Conservation (phyloP, 2,113 vertebrate genomes). For the Corynorhinus townsendii region DNA sequence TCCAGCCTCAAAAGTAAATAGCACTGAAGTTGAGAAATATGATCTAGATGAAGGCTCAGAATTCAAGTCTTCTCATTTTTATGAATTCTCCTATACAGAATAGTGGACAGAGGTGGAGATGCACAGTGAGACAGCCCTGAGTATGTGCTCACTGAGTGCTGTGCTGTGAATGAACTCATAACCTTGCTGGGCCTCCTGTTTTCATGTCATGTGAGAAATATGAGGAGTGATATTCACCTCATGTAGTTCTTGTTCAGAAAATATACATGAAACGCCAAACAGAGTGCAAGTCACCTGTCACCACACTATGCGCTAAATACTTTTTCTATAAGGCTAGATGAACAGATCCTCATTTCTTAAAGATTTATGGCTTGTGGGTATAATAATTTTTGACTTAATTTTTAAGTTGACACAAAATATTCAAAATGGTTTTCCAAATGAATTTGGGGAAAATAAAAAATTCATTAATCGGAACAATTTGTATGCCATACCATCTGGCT, state of each 20-base stretch:
- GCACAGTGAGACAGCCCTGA: background rate
- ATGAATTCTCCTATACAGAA: background rate
- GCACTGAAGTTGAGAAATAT: background rate
- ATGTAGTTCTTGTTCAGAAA: background rate
- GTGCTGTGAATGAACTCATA: background rate
- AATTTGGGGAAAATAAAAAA: background rate
- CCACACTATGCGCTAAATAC: background rate
- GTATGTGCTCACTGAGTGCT: fast-evolving
- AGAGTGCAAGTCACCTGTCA: background rate
- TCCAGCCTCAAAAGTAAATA: background rate
- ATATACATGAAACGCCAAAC: background rate
- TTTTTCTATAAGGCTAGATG: background rate
- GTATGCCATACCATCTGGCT: background rate
- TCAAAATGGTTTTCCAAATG: background rate
- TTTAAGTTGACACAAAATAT: background rate
- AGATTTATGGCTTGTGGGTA: background rate
- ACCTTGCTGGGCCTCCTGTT: fast-evolving
- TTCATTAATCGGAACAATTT: background rate
- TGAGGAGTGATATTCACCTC: background rate
- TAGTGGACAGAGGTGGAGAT: background rate
- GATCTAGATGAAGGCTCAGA: background rate
- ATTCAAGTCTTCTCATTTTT: background rate
- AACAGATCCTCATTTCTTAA: background rate
- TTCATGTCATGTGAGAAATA: background rate
- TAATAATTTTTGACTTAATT: background rate